Base-by-base conservation (phyloP, 2,113 vertebrate species). In the Ammodytes marinus region DNA sequence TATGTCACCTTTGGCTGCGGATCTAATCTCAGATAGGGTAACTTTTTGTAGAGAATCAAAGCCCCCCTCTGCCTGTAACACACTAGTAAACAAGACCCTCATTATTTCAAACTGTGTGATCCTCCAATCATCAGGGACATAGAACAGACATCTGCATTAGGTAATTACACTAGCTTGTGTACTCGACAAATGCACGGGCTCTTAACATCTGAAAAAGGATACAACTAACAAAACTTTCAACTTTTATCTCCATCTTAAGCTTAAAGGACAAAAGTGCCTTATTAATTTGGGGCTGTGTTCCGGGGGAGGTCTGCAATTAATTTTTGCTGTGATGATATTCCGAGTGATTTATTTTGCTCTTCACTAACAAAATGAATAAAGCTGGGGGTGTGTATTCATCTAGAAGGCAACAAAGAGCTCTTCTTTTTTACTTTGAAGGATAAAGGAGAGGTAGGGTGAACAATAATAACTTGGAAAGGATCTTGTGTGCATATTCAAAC, bases 21-120 rank as follows among this genome's bases (percentile, higher is more conserved):
- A 10, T 50, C 74, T 13, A 79, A 82, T 74, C 79, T 85, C 45
- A 14, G 57, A 76, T 55, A 90, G 75, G 75, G 71, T 70, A 80
- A 83, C 54, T 82, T 90, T 27, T 40, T 67, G 49, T 35, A 27
- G 82, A 27, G 77, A 88, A 89, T 92, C 86, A 86, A 89, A 90
- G 86, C 47, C 35, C 72, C 27, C 27, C 27, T 69, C 81, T 77
- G 77, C 61, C 63, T 88, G 82, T 52, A 83, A 83, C 86, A n/a
- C 66, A 47, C 42, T 45, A 13, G 78, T 86, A 90, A 91, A 89
- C 82, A 85, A 91, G 86, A 82, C 77, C 27, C 88, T 93, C 81
- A 89, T 93, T 93, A 91, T 93, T 91, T 89, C 67, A 63, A 52
- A 70, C 70, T 7, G 77, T 85, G 84, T 91, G 74, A 90, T 87